phyloP scores from a whole-genome alignment of 2,797 vertebrate genomes.

The Allobates femoralis region DNA sequence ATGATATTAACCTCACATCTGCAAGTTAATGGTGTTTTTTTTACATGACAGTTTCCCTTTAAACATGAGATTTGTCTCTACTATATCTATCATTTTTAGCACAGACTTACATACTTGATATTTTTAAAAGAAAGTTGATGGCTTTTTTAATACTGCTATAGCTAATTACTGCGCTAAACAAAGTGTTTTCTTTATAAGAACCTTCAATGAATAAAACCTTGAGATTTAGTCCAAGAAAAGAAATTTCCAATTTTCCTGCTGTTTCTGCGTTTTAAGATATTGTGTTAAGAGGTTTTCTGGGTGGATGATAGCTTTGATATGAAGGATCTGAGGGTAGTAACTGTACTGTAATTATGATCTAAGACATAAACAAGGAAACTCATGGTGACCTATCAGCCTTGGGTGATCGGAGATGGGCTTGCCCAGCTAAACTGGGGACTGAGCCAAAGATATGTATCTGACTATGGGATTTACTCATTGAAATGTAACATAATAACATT shows the following conservation, averaged over 20 bases:
- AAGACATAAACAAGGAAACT: conserved; percentile 56
- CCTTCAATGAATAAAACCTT: conserved; percentile 22
- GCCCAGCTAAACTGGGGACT: background rate
- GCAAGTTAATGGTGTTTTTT: too few relatives aligned
- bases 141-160: background rate
- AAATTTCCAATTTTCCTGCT: conserved; percentile 27
- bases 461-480: conserved; percentile 11
- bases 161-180: background rate
- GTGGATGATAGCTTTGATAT: conserved; percentile 50
- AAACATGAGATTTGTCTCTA: background rate
- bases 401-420: conserved; percentile 17
- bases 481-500: conserved; percentile 24
- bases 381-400: conserved; percentile 32
- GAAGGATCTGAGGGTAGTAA: conserved; percentile 47
- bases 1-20: too few relatives aligned
- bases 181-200: background rate
- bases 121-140: background rate
- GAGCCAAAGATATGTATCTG: conserved; percentile 41
- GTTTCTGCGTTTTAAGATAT: conserved; percentile 38
- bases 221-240: conserved; percentile 26
- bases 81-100: background rate
- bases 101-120: background rate
- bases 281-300: conserved; percentile 18
- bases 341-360: conserved; percentile 45
- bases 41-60: too few relatives aligned